Percentiles rank a stretch among this genome's conserved stretches.
Conservation (phyloP, 2,888 invertebrate species). For the Heliconius erato region DNA sequence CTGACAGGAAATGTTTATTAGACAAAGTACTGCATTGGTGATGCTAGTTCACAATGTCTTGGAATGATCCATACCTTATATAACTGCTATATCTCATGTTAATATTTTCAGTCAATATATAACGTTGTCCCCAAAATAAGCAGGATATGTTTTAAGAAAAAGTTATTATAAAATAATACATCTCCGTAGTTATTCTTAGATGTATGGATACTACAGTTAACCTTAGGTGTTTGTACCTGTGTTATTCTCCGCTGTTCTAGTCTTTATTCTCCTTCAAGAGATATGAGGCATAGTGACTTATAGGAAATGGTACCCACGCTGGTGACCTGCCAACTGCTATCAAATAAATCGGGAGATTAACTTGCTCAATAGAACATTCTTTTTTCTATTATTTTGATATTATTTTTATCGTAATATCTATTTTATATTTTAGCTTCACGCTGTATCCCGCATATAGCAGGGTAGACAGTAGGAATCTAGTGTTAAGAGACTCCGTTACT, state of each 20-base stretch:
- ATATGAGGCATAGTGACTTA: not conserved
- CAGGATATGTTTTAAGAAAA: not conserved
- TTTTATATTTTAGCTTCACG: not conserved
- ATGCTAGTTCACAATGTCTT: not conserved
- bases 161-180: too few species aligned
- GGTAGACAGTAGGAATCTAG: too few species aligned
- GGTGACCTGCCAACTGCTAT: slow-evolving; percentile 34
- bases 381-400: not conserved
- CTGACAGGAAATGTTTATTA: not conserved
- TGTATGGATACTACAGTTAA: too few species aligned
- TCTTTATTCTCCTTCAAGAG: slow-evolving; percentile 20
- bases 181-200: too few species aligned
- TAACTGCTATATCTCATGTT: too few species aligned
- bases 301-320: not conserved
- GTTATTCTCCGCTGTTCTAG: not conserved
- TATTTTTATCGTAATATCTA: not conserved
- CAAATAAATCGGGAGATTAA: not conserved
- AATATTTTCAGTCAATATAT: not conserved
- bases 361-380: not conserved
- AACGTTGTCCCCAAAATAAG: not conserved
- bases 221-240: not conserved
- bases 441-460: too few species aligned
- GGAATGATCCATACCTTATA: too few species aligned
- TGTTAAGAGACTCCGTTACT: too few species aligned
- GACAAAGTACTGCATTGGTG: not conserved